Evolutionary conservation across 1,140 invertebrate species (phyloP), one percentile per base, ranked within the genome.

Genomic region (Acromyrmex charruanus): DNA sequence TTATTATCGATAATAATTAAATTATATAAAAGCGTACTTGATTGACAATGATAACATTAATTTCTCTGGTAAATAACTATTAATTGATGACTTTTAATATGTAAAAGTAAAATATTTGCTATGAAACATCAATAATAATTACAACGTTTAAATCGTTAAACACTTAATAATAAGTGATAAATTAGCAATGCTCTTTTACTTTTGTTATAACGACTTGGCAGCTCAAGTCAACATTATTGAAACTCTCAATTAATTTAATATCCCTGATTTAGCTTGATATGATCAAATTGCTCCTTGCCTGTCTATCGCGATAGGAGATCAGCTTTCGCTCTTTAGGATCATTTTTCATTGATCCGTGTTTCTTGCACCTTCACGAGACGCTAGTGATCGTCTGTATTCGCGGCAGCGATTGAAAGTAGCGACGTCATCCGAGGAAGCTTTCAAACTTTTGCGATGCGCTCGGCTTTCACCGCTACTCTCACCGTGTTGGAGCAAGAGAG

Each of bases 381-480:
- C 3, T 25, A 51, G 25, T 3, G 66, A 88, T 90, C 68, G 69
- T 84, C 44, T 55, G n/a, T 72, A 79, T 7, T 3, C 69, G 35
- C 81, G 86, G 61, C 87, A 81, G 55, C 59, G 69, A 74, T 86
- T 89, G 86, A 90, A 84, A 84, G 80, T 84, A 58, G 55, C 63
- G 86, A 88, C 89, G 77, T 87, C 81, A 71, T 86, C 39, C 28
- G 68, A 51, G 28, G 44, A 69, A 90, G 89, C 89, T 90, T 90
- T 90, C 89, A 77, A 90, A 90, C 89, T 90, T 90, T 69, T 88
- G 79, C 71, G 58, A 35, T 61, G 65, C 75, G 63, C 59, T 69
- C 51, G 63, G 63, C 89, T 90, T 90, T 90, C 89, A 88, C 89
- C 80, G 75, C 39, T 71, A 59, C 80, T 88, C 80, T 90, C 75